Evolutionary conservation across 2,888 invertebrate species (phyloP), one percentile per base, ranked within the genome.

Genomic region (Scaptomyza cyrtandrae): DNA sequence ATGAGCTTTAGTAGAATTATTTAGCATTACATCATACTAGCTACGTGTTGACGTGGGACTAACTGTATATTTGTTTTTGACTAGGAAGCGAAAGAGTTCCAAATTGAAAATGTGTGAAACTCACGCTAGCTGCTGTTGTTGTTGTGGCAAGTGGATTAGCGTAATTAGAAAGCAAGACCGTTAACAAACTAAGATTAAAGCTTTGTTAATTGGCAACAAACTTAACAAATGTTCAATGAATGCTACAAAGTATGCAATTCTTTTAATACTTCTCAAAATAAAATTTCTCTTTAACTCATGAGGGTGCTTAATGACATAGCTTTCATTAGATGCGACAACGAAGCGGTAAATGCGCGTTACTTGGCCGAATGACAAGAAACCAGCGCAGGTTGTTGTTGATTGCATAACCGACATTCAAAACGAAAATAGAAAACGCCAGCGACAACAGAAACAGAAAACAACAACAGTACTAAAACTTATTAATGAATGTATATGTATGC

Each of bases 401-500:
- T 88, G 80, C 88, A 89, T 89, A 84, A 84, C 65, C 56, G 16
- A 56, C 70, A 75, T 60, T 75, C 86, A 68, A 86, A 73, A 75
- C 88, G 68, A 78, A 86, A 87, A 88, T 80, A 80, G 89, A 83
- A 83, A 68, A 71, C 37, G 41, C 52, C 55, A 74, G 57, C 63
- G 60, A 59, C 49, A 56, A 35, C 45, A 50, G 24, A 44, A 50
- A 39, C 60, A 33, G 33, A 39, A 55, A 29, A 48, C 46, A 39
- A n/a, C 33, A 72, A 60, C 43, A 60, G 55, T 55, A 49, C 49
- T 64, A 62, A 29, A 50, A 71, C 66, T 69, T 81, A 52, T 78
- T 73, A 72, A 48, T 77, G 61, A 57, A 45, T 61, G 44, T 49
- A 53, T 19, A 19, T 19, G 19, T 19, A 19, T 19, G 19, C 71